phyloP scores from a whole-genome alignment of 2,888 invertebrate genomes.

The Escarpia spicata region DNA sequence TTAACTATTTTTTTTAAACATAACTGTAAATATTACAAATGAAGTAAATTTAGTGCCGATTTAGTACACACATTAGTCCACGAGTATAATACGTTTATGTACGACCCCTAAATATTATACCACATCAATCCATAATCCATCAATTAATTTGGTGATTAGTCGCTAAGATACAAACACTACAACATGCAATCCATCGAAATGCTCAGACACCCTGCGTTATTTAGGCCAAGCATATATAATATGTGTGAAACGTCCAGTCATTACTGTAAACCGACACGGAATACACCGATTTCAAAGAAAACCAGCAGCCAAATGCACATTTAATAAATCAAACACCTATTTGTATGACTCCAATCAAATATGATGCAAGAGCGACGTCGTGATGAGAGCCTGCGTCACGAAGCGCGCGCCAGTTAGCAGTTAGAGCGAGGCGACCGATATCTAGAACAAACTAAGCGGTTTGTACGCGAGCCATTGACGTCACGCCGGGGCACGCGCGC shows the following conservation, averaged over 20 bases:
- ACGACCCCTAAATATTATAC: neutral
- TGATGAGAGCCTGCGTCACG: neutral
- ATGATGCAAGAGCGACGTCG: neutral
- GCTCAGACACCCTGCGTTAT: neutral
- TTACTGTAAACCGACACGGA: neutral
- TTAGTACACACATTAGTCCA: neutral
- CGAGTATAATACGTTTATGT: neutral
- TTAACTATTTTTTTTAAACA: too few relatives aligned
- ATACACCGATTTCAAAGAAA: neutral
- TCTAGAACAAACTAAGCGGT: conserved; percentile 16
- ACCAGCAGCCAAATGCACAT: neutral
- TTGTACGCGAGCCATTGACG: neutral
- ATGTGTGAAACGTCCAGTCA: neutral
- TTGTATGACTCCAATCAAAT: neutral
- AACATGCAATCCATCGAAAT: too few relatives aligned
- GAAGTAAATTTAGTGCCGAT: too few relatives aligned
- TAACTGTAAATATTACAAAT: too few relatives aligned
- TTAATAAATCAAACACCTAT: neutral
- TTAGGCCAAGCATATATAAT: neutral
- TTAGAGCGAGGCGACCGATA: neutral
- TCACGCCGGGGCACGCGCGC: neutral
- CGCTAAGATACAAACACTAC: neutral
- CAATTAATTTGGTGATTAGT: neutral
- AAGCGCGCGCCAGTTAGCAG: neutral
- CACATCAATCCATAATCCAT: neutral